Evolutionary conservation across 2,888 invertebrate genomes (phyloP), one percentile per base, ranked within the genome.

Genomic region (Acronicta alni): DNA sequence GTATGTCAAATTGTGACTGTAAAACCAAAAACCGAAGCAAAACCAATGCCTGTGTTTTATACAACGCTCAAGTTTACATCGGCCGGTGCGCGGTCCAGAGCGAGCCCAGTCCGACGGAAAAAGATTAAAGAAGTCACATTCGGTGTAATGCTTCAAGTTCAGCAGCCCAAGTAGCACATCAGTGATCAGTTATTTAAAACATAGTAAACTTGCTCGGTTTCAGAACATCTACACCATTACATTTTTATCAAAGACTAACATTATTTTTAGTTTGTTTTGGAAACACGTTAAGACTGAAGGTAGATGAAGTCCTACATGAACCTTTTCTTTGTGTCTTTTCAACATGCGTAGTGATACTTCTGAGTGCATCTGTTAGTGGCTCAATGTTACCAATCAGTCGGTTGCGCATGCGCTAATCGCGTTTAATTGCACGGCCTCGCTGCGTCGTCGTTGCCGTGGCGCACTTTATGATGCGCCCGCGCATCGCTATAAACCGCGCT

Each of bases 401-500:
- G 44, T 26, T 58, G 58, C 54, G 67, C 67, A 72, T 48, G 59
- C 55, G 39, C 57, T 77, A 73, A 77, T 73, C 74, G 77, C 52
- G 48, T 77, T 74, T 74, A 69, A 73, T 73, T 66, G 57, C 59
- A 17, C 18, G 51, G 23, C 58, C 42, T 38, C 46, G 44, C 20
- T 16, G 23, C 52, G 55, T 45, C 10, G 56, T 38, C 26, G 38
- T 23, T 23, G 15, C 32, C 41, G 35, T 20, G 10, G 37, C 9
- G 17, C 35, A 23, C 49, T 73, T 69, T 68, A 54, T 23, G 57
- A 51, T 62, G 67, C 55, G 59, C 51, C 56, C 46, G 72, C 51
- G 48, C 65, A 57, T 14, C 46, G 75, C 69, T 57, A 70, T 81
- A 77, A 83, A 80, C 75, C 68, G 70, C 75, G 83, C 79, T 78